A percentile compares a stretch with the other conserved stretches of the same genome.
These are phyloP conservation scores for Aramus guarauna DNA, from an alignment of 2,113 vertebrate species.

Conservation along the genomic window DNA sequence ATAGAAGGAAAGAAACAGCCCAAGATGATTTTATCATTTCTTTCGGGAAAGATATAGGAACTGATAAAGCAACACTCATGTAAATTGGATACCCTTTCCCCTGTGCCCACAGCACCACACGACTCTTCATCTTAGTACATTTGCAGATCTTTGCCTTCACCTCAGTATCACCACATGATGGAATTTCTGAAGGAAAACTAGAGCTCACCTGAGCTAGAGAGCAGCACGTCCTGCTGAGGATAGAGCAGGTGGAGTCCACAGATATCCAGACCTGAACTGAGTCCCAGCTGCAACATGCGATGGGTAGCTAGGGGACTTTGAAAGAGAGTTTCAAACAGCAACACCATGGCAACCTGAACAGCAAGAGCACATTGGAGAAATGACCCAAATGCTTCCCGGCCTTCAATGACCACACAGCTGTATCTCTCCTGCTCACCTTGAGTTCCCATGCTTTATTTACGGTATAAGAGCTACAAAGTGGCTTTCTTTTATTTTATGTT, in stretches of 20 bases:
- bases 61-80: not conserved
- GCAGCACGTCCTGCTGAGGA: conserved; percentile 41
- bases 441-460: not conserved
- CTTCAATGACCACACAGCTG: not conserved
- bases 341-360: conserved; percentile 68
- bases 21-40: not conserved
- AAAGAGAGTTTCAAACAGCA: conserved; percentile 60
- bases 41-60: not conserved
- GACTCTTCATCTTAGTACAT: not conserved
- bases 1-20: not conserved
- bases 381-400: not conserved
- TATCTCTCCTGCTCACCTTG: not conserved
- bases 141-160: not conserved
- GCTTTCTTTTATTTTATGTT: not conserved
- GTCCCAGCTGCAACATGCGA: conserved; percentile 67
- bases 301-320: conserved; percentile 63
- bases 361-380: not conserved
- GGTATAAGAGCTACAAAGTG: not conserved
- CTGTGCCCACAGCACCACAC: not conserved
- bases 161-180: not conserved
- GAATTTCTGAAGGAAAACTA: not conserved
- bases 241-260: conserved; percentile 75
- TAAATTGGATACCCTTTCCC: not conserved
- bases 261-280: conserved; percentile 62
- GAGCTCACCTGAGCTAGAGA: conserved; percentile 61